A percentile compares a stretch with the other conserved stretches of the same genome.
Evolutionary conservation across 1,140 invertebrate genomes (phyloP).

Genomic region (Coenobita brevimanus): DNA sequence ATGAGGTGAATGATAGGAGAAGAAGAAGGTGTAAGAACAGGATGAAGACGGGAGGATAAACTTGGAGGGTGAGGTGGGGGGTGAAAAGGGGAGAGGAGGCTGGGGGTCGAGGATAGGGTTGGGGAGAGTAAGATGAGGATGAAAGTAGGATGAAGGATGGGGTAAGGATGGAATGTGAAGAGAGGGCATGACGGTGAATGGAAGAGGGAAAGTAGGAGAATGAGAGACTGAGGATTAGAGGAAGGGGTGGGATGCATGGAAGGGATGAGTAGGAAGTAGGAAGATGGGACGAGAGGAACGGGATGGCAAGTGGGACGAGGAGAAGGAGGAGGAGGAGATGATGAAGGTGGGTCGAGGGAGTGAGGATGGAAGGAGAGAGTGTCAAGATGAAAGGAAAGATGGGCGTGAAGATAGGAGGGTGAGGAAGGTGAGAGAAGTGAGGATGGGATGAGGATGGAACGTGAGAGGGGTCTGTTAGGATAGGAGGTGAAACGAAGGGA

Average conservation of each 20-base stretch:
- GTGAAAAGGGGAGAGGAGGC: too few relatives aligned
- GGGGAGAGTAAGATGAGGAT: background rate
- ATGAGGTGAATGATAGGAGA: background rate
- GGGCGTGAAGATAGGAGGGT: background rate
- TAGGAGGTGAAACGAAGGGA: background rate
- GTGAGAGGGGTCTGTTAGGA: background rate
- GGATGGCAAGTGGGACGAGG: background rate
- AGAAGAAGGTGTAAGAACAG: background rate
- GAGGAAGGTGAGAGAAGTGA: background rate
- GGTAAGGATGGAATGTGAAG: too few relatives aligned
- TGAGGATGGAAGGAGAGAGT: background rate
- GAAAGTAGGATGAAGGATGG: too few relatives aligned
- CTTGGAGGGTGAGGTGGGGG: background rate
- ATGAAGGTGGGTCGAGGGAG: background rate
- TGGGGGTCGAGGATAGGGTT: background rate
- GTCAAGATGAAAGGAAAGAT: background rate
- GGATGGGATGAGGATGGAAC: background rate
- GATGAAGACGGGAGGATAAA: background rate
- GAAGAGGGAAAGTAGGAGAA: constrained; percentile 17
- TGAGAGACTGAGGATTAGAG: background rate
- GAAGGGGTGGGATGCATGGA: too few relatives aligned
- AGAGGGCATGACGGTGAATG: too few relatives aligned
- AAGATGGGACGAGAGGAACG: background rate
- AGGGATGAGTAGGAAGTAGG: background rate
- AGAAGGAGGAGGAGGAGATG: background rate